Conservation (phyloP, 2,888 invertebrate genomes). For the Macrophya alboannulata region DNA sequence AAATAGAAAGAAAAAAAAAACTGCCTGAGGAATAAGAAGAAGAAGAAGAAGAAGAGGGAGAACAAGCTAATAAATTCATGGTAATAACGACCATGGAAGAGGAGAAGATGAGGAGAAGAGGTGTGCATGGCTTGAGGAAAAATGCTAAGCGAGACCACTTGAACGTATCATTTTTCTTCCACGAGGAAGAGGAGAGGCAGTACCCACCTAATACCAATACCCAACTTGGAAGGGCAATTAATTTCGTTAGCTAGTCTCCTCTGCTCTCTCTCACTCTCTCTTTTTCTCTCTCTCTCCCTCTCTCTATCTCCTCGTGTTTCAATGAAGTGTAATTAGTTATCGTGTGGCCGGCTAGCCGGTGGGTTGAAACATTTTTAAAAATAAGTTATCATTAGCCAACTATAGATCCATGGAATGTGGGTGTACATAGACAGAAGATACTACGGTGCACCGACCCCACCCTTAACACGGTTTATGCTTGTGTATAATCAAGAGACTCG, state of each 20-base stretch:
- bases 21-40: not conserved
- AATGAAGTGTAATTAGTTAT: slow-evolving; percentile 46
- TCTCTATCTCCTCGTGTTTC: slow-evolving; percentile 40
- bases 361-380: slow-evolving; percentile 59
- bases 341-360: not conserved
- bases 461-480: not conserved
- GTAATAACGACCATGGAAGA: slow-evolving; percentile 3
- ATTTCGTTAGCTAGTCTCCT: slow-evolving; percentile 4
- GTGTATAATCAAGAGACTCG: too few relatives aligned
- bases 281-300: not conserved
- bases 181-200: not conserved
- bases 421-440: not conserved
- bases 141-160: slow-evolving; percentile 21
- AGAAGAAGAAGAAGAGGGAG: not conserved
- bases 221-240: slow-evolving; percentile 16
- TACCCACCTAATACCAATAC: slow-evolving; percentile 9
- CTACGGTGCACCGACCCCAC: not conserved
- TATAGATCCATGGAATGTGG: not conserved
- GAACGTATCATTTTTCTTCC: slow-evolving; percentile 43
- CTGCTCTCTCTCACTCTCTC: not conserved
- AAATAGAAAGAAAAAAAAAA: not conserved
- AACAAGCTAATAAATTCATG: slow-evolving; percentile 52
- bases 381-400: slow-evolving; percentile 64
- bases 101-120: not conserved
- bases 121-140: not conserved